Conservation (phyloP, 1,140 invertebrate genomes). For the Drosophila asahinai region DNA sequence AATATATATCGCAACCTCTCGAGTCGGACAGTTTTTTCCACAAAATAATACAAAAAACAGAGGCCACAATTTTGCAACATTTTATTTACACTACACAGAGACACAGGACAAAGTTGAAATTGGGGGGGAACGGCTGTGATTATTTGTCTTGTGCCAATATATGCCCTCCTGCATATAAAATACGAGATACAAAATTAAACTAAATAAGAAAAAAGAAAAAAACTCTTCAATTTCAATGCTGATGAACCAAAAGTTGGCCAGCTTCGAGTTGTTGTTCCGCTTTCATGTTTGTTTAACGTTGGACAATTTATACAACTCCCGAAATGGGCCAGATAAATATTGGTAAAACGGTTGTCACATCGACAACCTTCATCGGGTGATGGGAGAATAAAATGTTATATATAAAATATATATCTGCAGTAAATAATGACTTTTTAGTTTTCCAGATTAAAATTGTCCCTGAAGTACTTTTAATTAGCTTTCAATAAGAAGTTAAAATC, state of each 20-base stretch:
- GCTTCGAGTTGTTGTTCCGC: constrained; percentile 16
- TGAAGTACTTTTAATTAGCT: too few relatives aligned
- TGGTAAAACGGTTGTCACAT: constrained; percentile 8
- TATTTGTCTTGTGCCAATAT: constrained; percentile 61
- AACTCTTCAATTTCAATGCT: constrained; percentile 55
- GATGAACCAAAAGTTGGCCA: constrained; percentile 37
- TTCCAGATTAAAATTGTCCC: too few relatives aligned
- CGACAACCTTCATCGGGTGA: too few relatives aligned
- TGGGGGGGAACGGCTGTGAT: constrained; percentile 25
- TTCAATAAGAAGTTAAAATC: too few relatives aligned
- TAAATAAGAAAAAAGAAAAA: constrained; percentile 20
- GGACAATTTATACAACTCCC: constrained; percentile 15
- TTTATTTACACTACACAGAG: constrained; percentile 48
- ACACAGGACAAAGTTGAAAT: constrained; percentile 15
- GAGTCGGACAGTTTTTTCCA: constrained; percentile 5
- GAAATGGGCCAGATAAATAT: constrained; percentile 44
- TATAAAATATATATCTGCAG: neutral
- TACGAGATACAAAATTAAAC: constrained; percentile 31
- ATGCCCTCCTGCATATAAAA: constrained; percentile 56
- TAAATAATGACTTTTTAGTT: too few relatives aligned
- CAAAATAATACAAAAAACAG: constrained; percentile 13
- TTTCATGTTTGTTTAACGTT: constrained; percentile 32
- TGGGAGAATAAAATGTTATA: neutral
- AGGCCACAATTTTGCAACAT: constrained; percentile 41
- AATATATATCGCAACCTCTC: constrained; percentile 10